Percentiles rank a stretch among this genome's conserved stretches.
Evolutionary conservation across 1,140 invertebrate species (phyloP).

Genomic region (Tetramorium alpestre): DNA sequence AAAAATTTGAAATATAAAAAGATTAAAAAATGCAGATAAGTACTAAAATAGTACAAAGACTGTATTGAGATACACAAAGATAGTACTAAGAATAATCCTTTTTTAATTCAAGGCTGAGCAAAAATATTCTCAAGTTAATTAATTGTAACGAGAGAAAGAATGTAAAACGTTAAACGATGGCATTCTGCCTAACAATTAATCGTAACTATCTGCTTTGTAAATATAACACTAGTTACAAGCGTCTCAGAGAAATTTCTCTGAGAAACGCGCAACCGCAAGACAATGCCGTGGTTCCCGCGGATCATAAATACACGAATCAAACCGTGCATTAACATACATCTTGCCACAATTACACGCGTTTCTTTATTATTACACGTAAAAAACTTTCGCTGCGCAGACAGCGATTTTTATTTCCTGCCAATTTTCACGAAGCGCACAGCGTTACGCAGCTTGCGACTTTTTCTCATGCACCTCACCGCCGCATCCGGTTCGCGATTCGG

Average conservation of each 20-base stretch:
- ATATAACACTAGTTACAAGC: slow-evolving; percentile 33
- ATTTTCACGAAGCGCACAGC: not conserved
- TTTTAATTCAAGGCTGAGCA: not conserved
- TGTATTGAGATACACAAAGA: not conserved
- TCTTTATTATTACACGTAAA: slow-evolving; percentile 43
- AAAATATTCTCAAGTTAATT: not conserved
- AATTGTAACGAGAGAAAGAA: not conserved
- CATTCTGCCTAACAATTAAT: slow-evolving; percentile 27
- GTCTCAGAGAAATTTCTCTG: slow-evolving; percentile 45
- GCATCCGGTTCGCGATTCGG: slow-evolving; percentile 1
- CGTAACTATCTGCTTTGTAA: slow-evolving; percentile 29
- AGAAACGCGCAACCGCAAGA: slow-evolving; percentile 42
- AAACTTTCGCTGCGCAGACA: slow-evolving; percentile 35
- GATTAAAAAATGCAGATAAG: not conserved
- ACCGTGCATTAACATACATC: slow-evolving; percentile 37
- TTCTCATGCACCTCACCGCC: not conserved
- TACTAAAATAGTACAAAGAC: not conserved
- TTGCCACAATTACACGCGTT: slow-evolving; percentile 18
- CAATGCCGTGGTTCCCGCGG: slow-evolving; percentile 42
- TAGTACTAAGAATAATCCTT: not conserved
- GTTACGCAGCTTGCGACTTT: slow-evolving; percentile 3
- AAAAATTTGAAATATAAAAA: not conserved
- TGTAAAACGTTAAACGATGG: not conserved
- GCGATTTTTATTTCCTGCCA: slow-evolving; percentile 25
- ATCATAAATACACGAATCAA: slow-evolving; percentile 46